Percentiles rank a stretch among this genome's conserved stretches.
Evolutionary conservation across 2,888 invertebrate species (phyloP).

Genomic region (Hyposoter didymator): DNA sequence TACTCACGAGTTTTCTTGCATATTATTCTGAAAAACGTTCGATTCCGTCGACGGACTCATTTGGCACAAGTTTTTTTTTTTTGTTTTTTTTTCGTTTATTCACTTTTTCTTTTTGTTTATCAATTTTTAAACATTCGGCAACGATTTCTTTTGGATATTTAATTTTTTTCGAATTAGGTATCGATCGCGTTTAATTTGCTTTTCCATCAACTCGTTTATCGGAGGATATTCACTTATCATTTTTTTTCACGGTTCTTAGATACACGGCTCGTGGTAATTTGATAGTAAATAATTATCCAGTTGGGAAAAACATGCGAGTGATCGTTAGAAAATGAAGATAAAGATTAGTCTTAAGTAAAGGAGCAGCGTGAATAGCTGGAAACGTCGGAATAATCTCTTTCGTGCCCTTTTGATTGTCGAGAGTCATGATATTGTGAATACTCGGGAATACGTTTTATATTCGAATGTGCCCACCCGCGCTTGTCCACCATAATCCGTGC

Average conservation of each 20-base stretch:
- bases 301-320: neutral
- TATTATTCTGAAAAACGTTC: neutral
- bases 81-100: neutral
- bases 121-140: too few species aligned
- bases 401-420: neutral
- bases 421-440: neutral
- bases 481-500: slow-evolving; percentile 40
- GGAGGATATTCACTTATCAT: neutral
- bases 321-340: neutral
- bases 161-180: neutral
- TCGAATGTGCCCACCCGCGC: neutral
- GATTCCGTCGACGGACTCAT: neutral
- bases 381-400: neutral
- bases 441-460: neutral
- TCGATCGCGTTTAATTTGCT: neutral
- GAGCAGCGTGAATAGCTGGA: neutral
- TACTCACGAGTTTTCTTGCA: neutral
- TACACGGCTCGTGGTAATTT: neutral
- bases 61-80: neutral
- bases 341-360: neutral
- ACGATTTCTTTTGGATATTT: too few species aligned
- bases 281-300: neutral
- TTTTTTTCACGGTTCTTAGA: neutral
- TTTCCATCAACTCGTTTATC: neutral
- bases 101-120: neutral